Evolutionary conservation across 2,113 vertebrate species (phyloP).

Genomic region (Tenrec ecaudatus): DNA sequence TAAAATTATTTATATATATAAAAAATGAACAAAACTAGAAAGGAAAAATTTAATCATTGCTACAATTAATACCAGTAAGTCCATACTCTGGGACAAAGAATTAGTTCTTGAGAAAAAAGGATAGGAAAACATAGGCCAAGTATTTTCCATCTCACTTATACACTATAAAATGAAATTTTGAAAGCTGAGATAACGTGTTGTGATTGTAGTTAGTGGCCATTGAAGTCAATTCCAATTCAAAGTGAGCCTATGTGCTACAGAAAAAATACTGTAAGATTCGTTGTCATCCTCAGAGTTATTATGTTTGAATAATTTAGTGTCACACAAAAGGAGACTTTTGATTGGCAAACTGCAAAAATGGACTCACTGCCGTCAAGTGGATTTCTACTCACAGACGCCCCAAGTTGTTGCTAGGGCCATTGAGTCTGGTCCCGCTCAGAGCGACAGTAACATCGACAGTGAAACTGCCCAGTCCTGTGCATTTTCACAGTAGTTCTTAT

Average conservation of each 20-base stretch:
- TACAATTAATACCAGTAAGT: constrained; percentile 54
- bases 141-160: background rate
- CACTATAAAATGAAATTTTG: background rate
- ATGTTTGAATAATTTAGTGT: background rate
- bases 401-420: too few relatives aligned
- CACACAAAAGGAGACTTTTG: background rate
- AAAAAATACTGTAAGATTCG: too few relatives aligned
- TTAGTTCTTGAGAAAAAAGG: background rate
- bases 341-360: background rate
- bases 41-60: constrained; percentile 37
- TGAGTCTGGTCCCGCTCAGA: too few relatives aligned
- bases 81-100: background rate
- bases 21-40: background rate
- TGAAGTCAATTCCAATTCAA: too few relatives aligned
- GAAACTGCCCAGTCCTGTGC: too few relatives aligned
- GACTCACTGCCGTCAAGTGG: too few relatives aligned
- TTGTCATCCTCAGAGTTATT: too few relatives aligned
- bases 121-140: background rate
- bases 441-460: too few relatives aligned
- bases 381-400: too few relatives aligned
- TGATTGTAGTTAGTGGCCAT: background rate
- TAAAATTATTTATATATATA: too few relatives aligned
- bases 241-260: too few relatives aligned
- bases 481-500: too few relatives aligned
- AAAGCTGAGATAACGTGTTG: background rate